A percentile compares a stretch with the other conserved stretches of the same genome.
Conservation (phyloP, 2,888 invertebrate species). For the Laspeyria flexula region DNA sequence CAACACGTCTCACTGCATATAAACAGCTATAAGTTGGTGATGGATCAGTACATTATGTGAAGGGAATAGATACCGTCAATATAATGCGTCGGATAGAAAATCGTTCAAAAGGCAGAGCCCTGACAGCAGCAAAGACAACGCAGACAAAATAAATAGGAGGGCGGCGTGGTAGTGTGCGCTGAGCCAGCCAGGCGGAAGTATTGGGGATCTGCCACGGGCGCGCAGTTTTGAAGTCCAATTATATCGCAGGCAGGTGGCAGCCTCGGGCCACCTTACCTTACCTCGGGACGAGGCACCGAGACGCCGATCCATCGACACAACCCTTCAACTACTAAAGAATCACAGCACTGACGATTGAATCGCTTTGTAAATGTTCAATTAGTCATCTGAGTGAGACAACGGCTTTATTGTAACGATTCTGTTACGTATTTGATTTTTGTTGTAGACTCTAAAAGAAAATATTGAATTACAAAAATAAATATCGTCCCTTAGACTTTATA, state of each 20-base stretch:
- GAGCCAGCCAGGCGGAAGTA: conserved; percentile 80
- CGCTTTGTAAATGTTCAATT: conserved; percentile 31
- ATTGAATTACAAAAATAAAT: too few species aligned
- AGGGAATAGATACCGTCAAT: conserved; percentile 78
- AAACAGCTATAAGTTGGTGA: conserved; percentile 30
- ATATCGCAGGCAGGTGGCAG: conserved; percentile 77
- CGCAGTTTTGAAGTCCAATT: conserved; percentile 86
- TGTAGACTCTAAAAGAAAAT: background rate
- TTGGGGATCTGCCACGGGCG: conserved; percentile 81
- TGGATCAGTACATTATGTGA: conserved; percentile 58
- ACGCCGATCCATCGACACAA: conserved; percentile 16
- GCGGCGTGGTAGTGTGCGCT: conserved; percentile 60
- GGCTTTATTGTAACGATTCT: conserved; percentile 3
- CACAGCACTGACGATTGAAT: conserved; percentile 16
- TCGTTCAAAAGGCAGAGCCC: conserved; percentile 76
- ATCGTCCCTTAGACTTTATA: too few species aligned
- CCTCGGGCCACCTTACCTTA: conserved; percentile 49
- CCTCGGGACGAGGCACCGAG: conserved; percentile 31
- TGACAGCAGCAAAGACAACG: conserved; percentile 81
- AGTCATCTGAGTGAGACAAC: conserved; percentile 27
- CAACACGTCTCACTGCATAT: conserved; percentile 2
- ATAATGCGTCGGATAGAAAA: conserved; percentile 77
- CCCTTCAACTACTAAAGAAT: conserved; percentile 32
- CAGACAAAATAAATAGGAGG: conserved; percentile 82
- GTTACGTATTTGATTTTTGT: conserved; percentile 12